These are phyloP conservation scores for Pogonocherus hispidulus DNA, from an alignment of 2,888 invertebrate genomes.

Conservation along the genomic window DNA sequence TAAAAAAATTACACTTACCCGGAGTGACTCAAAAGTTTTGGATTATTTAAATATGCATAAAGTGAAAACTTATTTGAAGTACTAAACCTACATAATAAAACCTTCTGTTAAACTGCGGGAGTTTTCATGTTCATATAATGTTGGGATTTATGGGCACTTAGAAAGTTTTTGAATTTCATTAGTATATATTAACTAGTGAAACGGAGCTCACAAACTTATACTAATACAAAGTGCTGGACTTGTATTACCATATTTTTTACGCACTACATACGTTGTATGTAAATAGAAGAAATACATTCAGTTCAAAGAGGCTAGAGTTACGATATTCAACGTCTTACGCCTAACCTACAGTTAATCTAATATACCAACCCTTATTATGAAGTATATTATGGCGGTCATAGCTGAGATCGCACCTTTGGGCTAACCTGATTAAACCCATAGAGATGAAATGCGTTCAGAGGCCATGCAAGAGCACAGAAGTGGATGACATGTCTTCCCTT, in stretches of 20 bases:
- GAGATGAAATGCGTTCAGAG: too few relatives aligned
- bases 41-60: conserved; percentile 23
- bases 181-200: conserved; percentile 19
- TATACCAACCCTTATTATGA: too few relatives aligned
- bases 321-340: too few relatives aligned
- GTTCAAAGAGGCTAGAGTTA: too few relatives aligned
- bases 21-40: not conserved
- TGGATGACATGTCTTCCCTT: too few relatives aligned
- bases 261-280: not conserved
- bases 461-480: too few relatives aligned
- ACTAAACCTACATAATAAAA: conserved; percentile 8
- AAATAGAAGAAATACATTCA: too few relatives aligned
- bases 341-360: too few relatives aligned
- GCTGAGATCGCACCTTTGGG: too few relatives aligned
- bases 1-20: not conserved
- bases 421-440: too few relatives aligned
- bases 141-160: conserved; percentile 17
- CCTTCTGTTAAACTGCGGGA: conserved; percentile 5
- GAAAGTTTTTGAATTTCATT: conserved; percentile 26
- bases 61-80: conserved; percentile 10
- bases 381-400: too few relatives aligned
- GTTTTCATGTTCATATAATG: conserved; percentile 19
- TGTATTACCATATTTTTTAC: conserved; percentile 1
- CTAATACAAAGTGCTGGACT: conserved; percentile 7
- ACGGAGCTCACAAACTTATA: conserved; percentile 9